Base-by-base conservation (phyloP, 2,888 invertebrate species). In the Carpatolechia fugitivella region DNA sequence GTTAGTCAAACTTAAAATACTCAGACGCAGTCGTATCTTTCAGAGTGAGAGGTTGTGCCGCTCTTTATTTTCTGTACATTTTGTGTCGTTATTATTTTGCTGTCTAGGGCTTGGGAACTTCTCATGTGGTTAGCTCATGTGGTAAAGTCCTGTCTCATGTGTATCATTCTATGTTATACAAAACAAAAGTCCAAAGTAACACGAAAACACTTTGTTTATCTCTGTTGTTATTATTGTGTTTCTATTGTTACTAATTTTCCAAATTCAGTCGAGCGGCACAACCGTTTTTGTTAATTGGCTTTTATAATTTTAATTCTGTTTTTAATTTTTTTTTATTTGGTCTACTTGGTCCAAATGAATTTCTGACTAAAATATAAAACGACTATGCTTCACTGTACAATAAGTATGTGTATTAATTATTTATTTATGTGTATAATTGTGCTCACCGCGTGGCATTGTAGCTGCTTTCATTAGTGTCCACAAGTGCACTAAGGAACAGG, bases 381-480 rank as follows among this genome's bases (percentile, higher is more conserved):
- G 13, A 44, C 20, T 11, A 18, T n/a, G 44, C 44, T 29, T 44
- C 3, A 18, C 11, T 18, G 40, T 41, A 46, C 10, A 13, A 31
- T 47, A 47, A 16, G 13, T 50, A 50, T 38, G 38, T 50, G 50
- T 50, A 50, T 50, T 38, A 50, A 38, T 50, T 7, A 20, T 49
- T 35, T 52, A 47, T 44, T 65, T 74, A 64, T 76, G 67, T 78
- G 69, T 74, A 71, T 57, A 52, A 56, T 67, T 76, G 72, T 77
- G 68, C 72, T 76, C 72, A 73, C 68, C 64, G 69, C 73, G 66
- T 70, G 71, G 63, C 64, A 59, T 75, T 78, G 62, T 82, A 89
- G 89, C 85, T 90, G 77, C 80, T 82, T 75, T 58, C 82, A 40
- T 76, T 87, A 83, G 87, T 82, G 36, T 78, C 85, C 29, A 62